Evolutionary conservation across 2,888 invertebrate genomes (phyloP).

Genomic region (Calephelis perditalis): DNA sequence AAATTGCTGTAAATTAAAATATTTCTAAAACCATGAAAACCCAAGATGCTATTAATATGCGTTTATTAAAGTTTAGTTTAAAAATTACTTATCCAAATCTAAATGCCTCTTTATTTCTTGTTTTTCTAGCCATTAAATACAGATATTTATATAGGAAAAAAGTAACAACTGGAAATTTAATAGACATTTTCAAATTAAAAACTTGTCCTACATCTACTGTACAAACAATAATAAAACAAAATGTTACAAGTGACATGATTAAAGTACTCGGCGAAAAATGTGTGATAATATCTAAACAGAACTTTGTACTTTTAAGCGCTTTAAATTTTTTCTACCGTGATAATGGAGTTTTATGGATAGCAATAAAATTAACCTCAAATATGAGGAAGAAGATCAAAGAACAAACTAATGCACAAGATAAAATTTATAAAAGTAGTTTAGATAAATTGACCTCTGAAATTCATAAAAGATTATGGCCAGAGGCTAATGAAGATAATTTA

Average conservation of each 20-base stretch:
- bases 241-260: conserved; percentile 43
- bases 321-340: conserved; percentile 70
- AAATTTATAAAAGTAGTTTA: conserved; percentile 44
- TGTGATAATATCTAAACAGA: conserved; percentile 56
- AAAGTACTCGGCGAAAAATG: conserved; percentile 55
- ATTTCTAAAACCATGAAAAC: conserved; percentile 53
- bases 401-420: conserved; percentile 30
- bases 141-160: conserved; percentile 48
- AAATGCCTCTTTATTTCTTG: conserved; percentile 59
- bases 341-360: conserved; percentile 63
- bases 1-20: neutral
- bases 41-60: conserved; percentile 49
- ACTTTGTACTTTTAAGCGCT: conserved; percentile 57
- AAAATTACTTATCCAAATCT: conserved; percentile 70
- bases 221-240: conserved; percentile 42
- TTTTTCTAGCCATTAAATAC: conserved; percentile 63
- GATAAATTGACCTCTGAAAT: conserved; percentile 56
- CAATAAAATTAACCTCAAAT: conserved; percentile 48
- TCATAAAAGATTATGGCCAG: conserved; percentile 57
- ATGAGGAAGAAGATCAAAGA: conserved; percentile 45
- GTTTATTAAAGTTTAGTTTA: conserved; percentile 67
- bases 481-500: conserved; percentile 35
- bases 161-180: conserved; percentile 33
- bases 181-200: conserved; percentile 50
- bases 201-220: conserved; percentile 45